These are phyloP conservation scores for Akabosia matsudoensis DNA, from an alignment of 1,140 invertebrate genomes.

Conservation along the genomic window DNA sequence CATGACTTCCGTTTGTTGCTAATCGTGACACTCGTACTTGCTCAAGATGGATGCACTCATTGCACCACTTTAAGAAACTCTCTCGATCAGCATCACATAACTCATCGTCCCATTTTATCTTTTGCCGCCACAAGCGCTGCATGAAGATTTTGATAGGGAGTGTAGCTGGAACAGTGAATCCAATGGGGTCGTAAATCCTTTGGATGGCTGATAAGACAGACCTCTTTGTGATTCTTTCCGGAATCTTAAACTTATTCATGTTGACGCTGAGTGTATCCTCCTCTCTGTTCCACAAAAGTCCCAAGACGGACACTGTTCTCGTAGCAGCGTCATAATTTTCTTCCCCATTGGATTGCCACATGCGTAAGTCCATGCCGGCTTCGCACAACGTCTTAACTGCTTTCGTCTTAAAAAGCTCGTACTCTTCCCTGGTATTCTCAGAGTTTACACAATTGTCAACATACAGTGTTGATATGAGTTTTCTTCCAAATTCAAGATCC, in stretches of 20 bases:
- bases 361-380: constrained; percentile 18
- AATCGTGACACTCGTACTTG: neutral
- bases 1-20: neutral
- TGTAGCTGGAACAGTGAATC: constrained; percentile 27
- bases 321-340: neutral
- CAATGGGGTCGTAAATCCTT: constrained; percentile 36
- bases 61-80: neutral
- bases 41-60: neutral
- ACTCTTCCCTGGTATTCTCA: constrained; percentile 12
- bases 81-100: neutral
- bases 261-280: neutral
- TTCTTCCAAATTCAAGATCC: neutral
- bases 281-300: neutral
- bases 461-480: neutral
- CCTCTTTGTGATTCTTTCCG: constrained; percentile 32
- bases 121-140: constrained; percentile 27
- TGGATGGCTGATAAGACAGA: constrained; percentile 34
- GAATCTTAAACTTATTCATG: neutral
- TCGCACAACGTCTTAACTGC: neutral
- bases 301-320: neutral
- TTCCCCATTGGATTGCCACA: constrained; percentile 10
- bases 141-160: constrained; percentile 32
- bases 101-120: neutral
- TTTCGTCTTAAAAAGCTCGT: neutral
- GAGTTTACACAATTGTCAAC: constrained; percentile 22